Percentiles rank a stretch among this genome's conserved stretches.
These are phyloP conservation scores for Labroides dimidiatus DNA, from an alignment of 2,797 vertebrate genomes.

Conservation along the genomic window DNA sequence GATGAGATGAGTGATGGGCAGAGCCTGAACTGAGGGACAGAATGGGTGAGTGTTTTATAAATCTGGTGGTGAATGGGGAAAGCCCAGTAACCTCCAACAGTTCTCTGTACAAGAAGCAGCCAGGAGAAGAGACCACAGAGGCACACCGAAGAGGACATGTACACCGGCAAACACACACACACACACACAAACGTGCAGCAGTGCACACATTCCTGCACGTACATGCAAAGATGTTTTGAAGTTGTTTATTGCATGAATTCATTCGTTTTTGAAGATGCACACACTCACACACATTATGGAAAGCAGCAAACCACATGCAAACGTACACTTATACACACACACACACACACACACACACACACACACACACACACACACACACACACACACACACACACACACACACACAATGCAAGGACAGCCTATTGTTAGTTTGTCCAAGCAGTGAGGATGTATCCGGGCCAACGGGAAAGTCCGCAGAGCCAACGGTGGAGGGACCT, in stretches of 20 bases:
- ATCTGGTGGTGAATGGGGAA: constrained; percentile 77
- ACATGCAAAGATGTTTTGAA: constrained; percentile 19
- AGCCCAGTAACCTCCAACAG: constrained; percentile 81
- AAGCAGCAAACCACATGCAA: constrained; percentile 52
- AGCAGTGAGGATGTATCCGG: constrained; percentile 56
- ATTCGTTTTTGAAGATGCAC: constrained; percentile 55
- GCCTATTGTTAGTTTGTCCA: constrained; percentile 69
- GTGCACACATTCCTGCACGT: constrained; percentile 33
- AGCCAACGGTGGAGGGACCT: constrained; percentile 58
- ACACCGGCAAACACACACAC: constrained; percentile 36
- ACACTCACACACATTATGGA: constrained; percentile 33
- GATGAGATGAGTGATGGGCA: constrained; percentile 55
- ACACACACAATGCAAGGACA: constrained; percentile 37
- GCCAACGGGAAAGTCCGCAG: constrained; percentile 76
- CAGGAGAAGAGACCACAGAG: constrained; percentile 66
- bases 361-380: constrained; percentile 32
- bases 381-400: constrained; percentile 25
- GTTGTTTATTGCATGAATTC: constrained; percentile 43
- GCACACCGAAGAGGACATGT: constrained; percentile 57
- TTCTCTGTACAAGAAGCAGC: constrained; percentile 68
- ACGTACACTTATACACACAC: constrained; percentile 10
- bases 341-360: constrained; percentile 23
- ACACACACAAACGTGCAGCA: not conserved
- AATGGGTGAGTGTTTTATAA: constrained; percentile 71
- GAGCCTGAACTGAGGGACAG: constrained; percentile 58